Evolutionary conservation across 2,888 invertebrate genomes (phyloP).

Genomic region (Drosophila flavopinicola): DNA sequence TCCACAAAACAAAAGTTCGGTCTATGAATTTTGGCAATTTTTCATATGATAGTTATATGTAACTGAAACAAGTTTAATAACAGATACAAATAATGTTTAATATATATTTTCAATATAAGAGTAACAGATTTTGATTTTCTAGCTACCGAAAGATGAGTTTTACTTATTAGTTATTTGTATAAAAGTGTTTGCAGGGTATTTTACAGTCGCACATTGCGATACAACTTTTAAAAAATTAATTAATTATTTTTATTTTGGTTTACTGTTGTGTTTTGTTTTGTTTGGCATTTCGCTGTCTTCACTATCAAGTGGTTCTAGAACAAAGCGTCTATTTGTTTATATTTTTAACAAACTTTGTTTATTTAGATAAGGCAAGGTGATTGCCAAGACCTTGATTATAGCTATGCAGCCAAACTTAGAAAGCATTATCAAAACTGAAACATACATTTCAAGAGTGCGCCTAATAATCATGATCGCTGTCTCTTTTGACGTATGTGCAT

Average conservation of each 20-base stretch:
- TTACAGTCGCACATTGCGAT: background rate
- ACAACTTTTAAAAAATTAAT: conserved; percentile 4
- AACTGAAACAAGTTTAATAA: background rate
- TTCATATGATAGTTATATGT: too few species aligned
- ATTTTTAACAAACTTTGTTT: conserved; percentile 15
- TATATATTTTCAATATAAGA: background rate
- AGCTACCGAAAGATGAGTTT: too few species aligned
- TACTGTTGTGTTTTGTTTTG: conserved; percentile 9
- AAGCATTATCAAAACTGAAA: background rate
- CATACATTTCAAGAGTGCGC: background rate
- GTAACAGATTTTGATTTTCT: too few species aligned
- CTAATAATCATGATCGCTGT: background rate
- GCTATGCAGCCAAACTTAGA: background rate
- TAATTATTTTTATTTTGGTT: conserved; percentile 7
- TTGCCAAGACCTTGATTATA: conserved; percentile 13
- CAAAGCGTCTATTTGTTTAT: conserved; percentile 17
- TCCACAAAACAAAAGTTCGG: background rate
- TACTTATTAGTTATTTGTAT: background rate
- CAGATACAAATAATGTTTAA: too few species aligned
- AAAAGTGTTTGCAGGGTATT: conserved; percentile 3
- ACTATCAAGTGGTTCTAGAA: conserved; percentile 3
- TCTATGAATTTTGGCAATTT: background rate
- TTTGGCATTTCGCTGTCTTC: conserved; percentile 4
- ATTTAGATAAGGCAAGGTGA: conserved; percentile 19
- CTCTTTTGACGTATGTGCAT: background rate